phyloP scores from a whole-genome alignment of 2,113 vertebrate species.

The Brachirus orientalis region DNA sequence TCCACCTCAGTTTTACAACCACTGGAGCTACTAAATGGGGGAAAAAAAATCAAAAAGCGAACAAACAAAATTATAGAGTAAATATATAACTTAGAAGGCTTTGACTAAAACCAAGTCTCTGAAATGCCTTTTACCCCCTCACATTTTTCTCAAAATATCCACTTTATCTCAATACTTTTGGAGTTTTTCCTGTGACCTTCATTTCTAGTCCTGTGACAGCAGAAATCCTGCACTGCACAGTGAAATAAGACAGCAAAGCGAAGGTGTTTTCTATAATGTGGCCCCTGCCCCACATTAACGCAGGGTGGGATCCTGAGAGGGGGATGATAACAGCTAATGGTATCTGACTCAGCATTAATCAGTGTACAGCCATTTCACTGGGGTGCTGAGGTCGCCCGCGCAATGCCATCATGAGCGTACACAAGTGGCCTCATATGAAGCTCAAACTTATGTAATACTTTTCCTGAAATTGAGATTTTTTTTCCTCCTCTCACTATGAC shows the following conservation, averaged over 20 bases:
- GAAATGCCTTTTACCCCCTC: background rate
- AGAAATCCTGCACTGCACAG: constrained; percentile 36
- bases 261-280: constrained; percentile 60
- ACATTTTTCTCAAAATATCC: constrained; percentile 3
- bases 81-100: too few relatives aligned
- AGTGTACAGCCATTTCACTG: constrained; percentile 38
- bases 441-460: constrained; percentile 7
- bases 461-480: constrained; percentile 11
- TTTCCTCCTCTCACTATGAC: background rate
- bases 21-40: too few relatives aligned
- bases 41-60: too few relatives aligned
- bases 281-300: constrained; percentile 69
- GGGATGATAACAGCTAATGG: constrained; percentile 66
- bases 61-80: too few relatives aligned
- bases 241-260: constrained; percentile 36
- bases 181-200: constrained; percentile 8
- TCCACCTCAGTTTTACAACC: too few relatives aligned
- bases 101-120: constrained; percentile 1
- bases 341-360: constrained; percentile 68
- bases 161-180: constrained; percentile 7
- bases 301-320: constrained; percentile 60
- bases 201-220: background rate
- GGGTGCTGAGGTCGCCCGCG: constrained; percentile 41
- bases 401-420: constrained; percentile 37
- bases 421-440: constrained; percentile 23